These are phyloP conservation scores for Aphidius gifuensis DNA, from an alignment of 1,140 invertebrate species.

Conservation along the genomic window DNA sequence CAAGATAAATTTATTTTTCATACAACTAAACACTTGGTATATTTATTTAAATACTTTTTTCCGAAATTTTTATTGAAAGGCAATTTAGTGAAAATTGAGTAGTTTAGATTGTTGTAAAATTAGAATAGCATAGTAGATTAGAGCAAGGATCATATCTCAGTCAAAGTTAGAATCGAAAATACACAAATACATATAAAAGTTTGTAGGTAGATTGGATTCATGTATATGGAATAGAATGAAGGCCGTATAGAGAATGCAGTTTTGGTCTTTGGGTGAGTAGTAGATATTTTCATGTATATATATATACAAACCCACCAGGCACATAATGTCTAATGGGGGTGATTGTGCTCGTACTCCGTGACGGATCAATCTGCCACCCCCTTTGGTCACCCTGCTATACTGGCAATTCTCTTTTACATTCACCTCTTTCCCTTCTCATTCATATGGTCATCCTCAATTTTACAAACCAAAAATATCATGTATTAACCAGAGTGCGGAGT, in stretches of 20 bases:
- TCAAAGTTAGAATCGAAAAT: constrained; percentile 11
- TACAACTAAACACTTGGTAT: no score
- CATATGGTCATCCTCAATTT: neutral
- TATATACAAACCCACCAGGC: constrained; percentile 35
- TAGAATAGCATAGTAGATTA: constrained; percentile 38
- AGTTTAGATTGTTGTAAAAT: neutral
- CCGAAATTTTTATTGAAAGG: no score
- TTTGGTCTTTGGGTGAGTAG: constrained; percentile 8
- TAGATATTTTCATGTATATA: constrained; percentile 20
- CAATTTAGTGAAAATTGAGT: no score
- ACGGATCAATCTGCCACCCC: constrained; percentile 56
- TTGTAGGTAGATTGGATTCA: constrained; percentile 3
- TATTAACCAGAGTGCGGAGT: constrained; percentile 14
- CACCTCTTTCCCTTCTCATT: constrained; percentile 24
- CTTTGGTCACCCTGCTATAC: constrained; percentile 27
- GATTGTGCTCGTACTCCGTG: constrained; percentile 54
- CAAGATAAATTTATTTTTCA: no score
- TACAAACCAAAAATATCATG: neutral
- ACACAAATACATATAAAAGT: constrained; percentile 2
- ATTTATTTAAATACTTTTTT: no score
- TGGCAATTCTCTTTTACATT: constrained; percentile 20
- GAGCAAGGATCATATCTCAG: constrained; percentile 47
- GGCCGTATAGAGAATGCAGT: neutral
- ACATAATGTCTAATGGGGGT: constrained; percentile 56
- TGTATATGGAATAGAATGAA: neutral